These are phyloP conservation scores for Lamprologus lemairii DNA, from an alignment of 2,113 vertebrate species.

Conservation along the genomic window DNA sequence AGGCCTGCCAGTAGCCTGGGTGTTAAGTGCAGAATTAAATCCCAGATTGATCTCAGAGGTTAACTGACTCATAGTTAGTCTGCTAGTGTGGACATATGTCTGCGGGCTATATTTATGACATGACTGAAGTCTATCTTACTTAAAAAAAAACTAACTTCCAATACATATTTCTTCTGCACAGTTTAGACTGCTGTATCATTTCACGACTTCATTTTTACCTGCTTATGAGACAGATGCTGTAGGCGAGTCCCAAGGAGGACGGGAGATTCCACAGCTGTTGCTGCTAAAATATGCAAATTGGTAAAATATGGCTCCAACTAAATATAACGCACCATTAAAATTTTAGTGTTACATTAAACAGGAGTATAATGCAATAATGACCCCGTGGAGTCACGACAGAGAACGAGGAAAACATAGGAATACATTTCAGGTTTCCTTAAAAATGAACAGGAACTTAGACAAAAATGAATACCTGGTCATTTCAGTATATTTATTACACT, in stretches of 20 bases:
- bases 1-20: background rate
- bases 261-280: constrained; percentile 53
- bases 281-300: constrained; percentile 51
- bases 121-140: background rate
- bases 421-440: background rate
- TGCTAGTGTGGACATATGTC: background rate
- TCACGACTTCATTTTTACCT: constrained; percentile 1
- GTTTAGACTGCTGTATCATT: background rate
- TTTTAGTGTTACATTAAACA: constrained; percentile 40
- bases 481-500: background rate
- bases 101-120: background rate
- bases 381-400: background rate
- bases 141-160: rapidly evolving
- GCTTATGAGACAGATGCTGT: constrained; percentile 26
- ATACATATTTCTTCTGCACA: background rate
- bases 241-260: constrained; percentile 20
- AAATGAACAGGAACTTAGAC: background rate
- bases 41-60: background rate
- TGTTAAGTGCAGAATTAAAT: background rate
- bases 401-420: background rate
- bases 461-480: background rate
- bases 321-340: constrained; percentile 48
- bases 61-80: background rate
- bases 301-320: constrained; percentile 35
- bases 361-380: constrained; percentile 21